These are phyloP conservation scores for Stenoptilia bipunctidactyla DNA, from an alignment of 2,888 invertebrate genomes.

Conservation along the genomic window DNA sequence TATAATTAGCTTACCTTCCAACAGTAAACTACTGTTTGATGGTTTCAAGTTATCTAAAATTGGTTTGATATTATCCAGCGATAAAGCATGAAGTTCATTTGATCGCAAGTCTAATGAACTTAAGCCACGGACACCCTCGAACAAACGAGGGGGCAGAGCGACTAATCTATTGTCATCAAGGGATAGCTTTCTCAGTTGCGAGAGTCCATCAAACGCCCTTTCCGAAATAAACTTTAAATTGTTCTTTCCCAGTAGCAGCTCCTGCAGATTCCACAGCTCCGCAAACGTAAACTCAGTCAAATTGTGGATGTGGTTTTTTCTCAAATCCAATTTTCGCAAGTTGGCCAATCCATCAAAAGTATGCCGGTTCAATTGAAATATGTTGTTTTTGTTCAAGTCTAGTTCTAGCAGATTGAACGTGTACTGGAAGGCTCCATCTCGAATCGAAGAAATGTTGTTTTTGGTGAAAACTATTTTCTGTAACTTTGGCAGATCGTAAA, in stretches of 20 bases:
- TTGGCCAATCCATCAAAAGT: slow-evolving; percentile 83
- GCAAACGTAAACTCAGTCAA: slow-evolving; percentile 85
- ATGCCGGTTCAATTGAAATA: slow-evolving; percentile 80
- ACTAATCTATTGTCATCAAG: slow-evolving; percentile 83
- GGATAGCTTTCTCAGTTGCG: slow-evolving; percentile 77
- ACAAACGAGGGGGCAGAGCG: slow-evolving; percentile 77
- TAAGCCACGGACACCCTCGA: slow-evolving; percentile 80
- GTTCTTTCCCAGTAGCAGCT: slow-evolving; percentile 78
- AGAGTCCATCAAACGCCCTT: slow-evolving; percentile 82
- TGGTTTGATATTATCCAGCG: slow-evolving; percentile 81
- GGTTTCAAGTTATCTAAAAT: slow-evolving; percentile 84
- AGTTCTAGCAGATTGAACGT: slow-evolving; percentile 82
- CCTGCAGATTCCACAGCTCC: slow-evolving; percentile 80
- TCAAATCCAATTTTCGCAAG: slow-evolving; percentile 80
- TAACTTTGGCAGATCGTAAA: slow-evolving; percentile 79
- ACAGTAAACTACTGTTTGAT: slow-evolving; percentile 78
- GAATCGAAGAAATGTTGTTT: slow-evolving; percentile 87
- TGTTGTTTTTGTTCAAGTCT: slow-evolving; percentile 83
- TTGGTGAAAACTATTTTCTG: slow-evolving; percentile 84
- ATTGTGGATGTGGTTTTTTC: slow-evolving; percentile 80
- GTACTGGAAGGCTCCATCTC: slow-evolving; percentile 85
- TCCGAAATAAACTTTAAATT: slow-evolving; percentile 80
- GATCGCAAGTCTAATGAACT: slow-evolving; percentile 82
- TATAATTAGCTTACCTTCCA: no score
- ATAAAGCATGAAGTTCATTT: slow-evolving; percentile 82